Evolutionary conservation across 2,113 vertebrate genomes (phyloP).

Genomic region (Nycticebus coucang): DNA sequence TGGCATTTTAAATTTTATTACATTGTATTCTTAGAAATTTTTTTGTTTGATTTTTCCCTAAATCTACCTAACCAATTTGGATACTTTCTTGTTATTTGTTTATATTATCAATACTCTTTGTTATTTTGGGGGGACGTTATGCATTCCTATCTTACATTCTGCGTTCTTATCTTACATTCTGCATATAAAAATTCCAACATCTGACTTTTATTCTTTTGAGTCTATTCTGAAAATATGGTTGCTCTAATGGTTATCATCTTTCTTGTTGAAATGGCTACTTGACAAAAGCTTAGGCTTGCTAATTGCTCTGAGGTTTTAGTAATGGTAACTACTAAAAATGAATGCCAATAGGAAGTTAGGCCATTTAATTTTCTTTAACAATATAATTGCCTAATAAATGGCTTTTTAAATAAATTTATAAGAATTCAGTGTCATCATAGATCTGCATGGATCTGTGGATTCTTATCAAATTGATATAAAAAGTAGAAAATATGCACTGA

Average conservation of each 20-base stretch:
- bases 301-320: not conserved
- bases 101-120: not conserved
- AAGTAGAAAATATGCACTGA: not conserved
- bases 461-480: slow-evolving; percentile 27
- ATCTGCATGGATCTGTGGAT: slow-evolving; percentile 37
- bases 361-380: slow-evolving; percentile 11
- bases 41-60: not conserved
- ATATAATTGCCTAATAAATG: not conserved
- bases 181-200: not conserved
- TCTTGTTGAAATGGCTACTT: not conserved
- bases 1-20: not conserved
- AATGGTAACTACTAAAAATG: not conserved
- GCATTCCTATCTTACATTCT: too few species aligned
- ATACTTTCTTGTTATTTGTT: not conserved
- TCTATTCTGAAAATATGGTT: not conserved
- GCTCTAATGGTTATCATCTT: not conserved
- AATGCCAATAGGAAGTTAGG: not conserved
- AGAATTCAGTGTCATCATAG: not conserved
- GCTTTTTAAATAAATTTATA: not conserved
- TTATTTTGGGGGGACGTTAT: too few species aligned
- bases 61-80: not conserved
- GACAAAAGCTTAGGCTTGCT: not conserved
- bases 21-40: not conserved
- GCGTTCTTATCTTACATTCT: not conserved
- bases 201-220: not conserved